phyloP scores from a whole-genome alignment of 2,113 vertebrate species.

The Psittacula cyanocephala region DNA sequence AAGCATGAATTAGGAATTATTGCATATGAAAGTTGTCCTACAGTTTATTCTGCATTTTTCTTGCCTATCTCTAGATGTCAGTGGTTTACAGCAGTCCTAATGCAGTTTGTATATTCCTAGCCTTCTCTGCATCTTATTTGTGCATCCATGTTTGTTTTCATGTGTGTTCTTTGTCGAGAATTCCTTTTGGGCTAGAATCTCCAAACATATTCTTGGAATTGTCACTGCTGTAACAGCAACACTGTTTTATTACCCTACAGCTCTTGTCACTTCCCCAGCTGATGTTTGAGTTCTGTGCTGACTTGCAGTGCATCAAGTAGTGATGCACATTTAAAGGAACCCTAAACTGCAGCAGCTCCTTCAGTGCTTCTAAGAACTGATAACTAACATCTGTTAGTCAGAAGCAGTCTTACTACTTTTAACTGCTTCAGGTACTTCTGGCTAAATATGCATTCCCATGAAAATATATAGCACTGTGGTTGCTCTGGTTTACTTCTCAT shows the following conservation, averaged over 20 bases:
- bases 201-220: background rate
- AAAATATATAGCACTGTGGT: background rate
- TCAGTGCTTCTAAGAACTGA: background rate
- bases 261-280: background rate
- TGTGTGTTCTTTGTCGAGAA: background rate
- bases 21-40: background rate
- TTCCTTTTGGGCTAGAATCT: background rate
- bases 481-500: background rate
- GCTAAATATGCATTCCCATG: fast-evolving
- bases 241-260: background rate
- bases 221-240: background rate
- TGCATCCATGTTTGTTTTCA: background rate
- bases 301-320: background rate
- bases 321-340: background rate
- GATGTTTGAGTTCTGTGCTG: background rate
- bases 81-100: slow-evolving; percentile 56
- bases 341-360: background rate
- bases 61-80: slow-evolving; percentile 60
- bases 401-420: background rate
- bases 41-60: slow-evolving; percentile 52
- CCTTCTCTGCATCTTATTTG: background rate
- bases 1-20: background rate
- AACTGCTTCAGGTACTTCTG: background rate
- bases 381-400: background rate
- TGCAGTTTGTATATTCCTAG: background rate